A percentile compares a stretch with the other conserved stretches of the same genome.
phyloP scores from a whole-genome alignment of 2,888 invertebrate genomes.

The Temnothorax unifasciatus region DNA sequence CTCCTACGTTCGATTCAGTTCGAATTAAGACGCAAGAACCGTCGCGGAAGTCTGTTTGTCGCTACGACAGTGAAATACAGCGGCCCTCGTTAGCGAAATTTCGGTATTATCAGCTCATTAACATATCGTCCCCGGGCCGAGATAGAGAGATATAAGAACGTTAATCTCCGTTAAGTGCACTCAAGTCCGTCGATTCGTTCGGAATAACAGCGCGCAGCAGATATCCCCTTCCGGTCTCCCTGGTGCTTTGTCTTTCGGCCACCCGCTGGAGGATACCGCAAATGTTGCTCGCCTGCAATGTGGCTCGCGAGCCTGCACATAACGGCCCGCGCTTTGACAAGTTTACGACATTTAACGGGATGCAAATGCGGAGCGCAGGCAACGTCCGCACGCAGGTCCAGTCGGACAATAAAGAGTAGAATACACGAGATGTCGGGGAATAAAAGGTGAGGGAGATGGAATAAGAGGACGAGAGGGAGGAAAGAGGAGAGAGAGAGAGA shows the following conservation, averaged over 20 bases:
- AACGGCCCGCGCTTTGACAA: constrained; percentile 71
- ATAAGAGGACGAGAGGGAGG: constrained; percentile 4
- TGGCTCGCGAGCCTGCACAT: constrained; percentile 61
- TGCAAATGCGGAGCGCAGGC: constrained; percentile 68
- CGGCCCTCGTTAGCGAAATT: constrained; percentile 44
- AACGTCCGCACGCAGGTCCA: constrained; percentile 66
- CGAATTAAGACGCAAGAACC: constrained; percentile 43
- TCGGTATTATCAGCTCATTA: constrained; percentile 52
- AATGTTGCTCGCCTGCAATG: constrained; percentile 58
- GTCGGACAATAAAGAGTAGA: constrained; percentile 72
- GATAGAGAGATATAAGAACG: constrained; percentile 49
- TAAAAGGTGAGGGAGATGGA: constrained; percentile 62
- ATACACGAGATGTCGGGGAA: constrained; percentile 71
- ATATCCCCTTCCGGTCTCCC: constrained; percentile 26
- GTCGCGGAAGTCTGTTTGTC: constrained; percentile 43
- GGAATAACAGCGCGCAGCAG: constrained; percentile 55
- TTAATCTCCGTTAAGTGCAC: constrained; percentile 50
- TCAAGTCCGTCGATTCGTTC: constrained; percentile 60
- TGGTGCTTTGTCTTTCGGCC: constrained; percentile 58
- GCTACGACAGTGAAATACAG: constrained; percentile 49
- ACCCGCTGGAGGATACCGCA: constrained; percentile 60
- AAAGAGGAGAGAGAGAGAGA: constrained; percentile 12
- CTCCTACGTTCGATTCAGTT: constrained; percentile 29
- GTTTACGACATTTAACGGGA: constrained; percentile 80
- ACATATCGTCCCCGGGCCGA: constrained; percentile 41